Evolutionary conservation across 92 coral and sea anemone species (phyloP).

Genomic region (Plumapathes pennacea): DNA sequence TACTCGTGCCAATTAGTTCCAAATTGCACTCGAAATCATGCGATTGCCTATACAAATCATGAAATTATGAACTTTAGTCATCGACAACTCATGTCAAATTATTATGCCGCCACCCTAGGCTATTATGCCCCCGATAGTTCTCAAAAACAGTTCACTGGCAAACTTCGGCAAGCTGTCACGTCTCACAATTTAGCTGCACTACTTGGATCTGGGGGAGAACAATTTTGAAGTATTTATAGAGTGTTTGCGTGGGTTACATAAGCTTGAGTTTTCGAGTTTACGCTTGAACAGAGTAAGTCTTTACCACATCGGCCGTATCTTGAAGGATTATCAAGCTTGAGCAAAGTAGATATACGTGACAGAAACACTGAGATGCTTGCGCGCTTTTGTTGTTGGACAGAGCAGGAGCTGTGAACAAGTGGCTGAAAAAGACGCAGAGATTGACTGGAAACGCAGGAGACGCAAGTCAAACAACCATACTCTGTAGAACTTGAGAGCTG

Average conservation of each 20-base stretch:
- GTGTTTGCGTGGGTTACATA: slow-evolving; percentile 41
- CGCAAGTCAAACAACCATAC: slow-evolving; percentile 13
- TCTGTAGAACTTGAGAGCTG: no score
- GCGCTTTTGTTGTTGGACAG: slow-evolving; percentile 62
- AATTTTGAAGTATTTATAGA: slow-evolving; percentile 60
- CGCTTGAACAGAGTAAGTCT: slow-evolving; percentile 63
- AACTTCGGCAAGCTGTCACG: slow-evolving; percentile 55
- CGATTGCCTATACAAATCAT: slow-evolving; percentile 42
- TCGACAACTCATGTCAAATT: slow-evolving; percentile 80
- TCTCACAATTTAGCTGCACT: slow-evolving; percentile 47
- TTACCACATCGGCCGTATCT: slow-evolving; percentile 26
- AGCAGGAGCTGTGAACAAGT: slow-evolving; percentile 24
- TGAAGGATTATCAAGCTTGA: slow-evolving; percentile 44
- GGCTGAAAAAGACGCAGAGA: slow-evolving; percentile 37
- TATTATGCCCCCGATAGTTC: slow-evolving; percentile 62
- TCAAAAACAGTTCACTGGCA: slow-evolving; percentile 68
- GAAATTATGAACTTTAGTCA: slow-evolving; percentile 79
- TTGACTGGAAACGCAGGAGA: slow-evolving; percentile 27
- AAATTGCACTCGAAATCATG: no score
- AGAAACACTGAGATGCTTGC: slow-evolving; percentile 51
- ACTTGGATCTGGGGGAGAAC: slow-evolving; percentile 75
- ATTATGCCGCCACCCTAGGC: slow-evolving; percentile 97
- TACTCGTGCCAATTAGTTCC: no score
- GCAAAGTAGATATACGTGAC: slow-evolving; percentile 72
- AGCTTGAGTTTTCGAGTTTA: slow-evolving; percentile 61